These are phyloP conservation scores for Bombus confusus DNA, from an alignment of 1,140 invertebrate species.

Conservation along the genomic window DNA sequence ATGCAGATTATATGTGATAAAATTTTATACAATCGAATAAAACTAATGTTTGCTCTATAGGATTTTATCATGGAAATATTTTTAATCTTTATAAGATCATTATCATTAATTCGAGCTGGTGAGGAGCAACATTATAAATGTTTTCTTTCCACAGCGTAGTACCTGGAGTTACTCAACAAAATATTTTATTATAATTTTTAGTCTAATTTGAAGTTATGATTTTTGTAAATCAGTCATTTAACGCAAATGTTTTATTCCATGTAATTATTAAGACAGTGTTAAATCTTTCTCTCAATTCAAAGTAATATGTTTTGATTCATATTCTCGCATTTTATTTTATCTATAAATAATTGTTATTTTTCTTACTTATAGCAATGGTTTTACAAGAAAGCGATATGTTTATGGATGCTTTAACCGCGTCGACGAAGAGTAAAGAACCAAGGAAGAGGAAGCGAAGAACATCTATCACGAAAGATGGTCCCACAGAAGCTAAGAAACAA, in stretches of 20 bases:
- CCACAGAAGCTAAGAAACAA: constrained; percentile 82
- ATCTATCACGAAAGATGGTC: constrained; percentile 85
- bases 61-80: background rate
- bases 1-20: background rate
- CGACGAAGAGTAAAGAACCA: constrained; percentile 88
- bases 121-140: background rate
- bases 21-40: background rate
- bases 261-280: constrained; percentile 3
- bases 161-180: background rate
- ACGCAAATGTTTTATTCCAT: background rate
- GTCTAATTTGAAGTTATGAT: constrained; percentile 12
- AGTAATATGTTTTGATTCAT: no score
- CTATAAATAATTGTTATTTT: background rate
- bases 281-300: background rate
- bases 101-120: background rate
- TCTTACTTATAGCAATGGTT: constrained; percentile 85
- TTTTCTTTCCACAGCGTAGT: background rate
- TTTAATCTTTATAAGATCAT: background rate
- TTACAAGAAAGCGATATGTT: constrained; percentile 95
- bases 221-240: background rate
- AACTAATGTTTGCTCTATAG: constrained; percentile 12
- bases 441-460: constrained; percentile 89
- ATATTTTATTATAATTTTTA: background rate
- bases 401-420: constrained; percentile 93
- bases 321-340: constrained; percentile 3